Evolutionary conservation across 2,888 invertebrate species (phyloP).

Genomic region (Vesta saturnalis): DNA sequence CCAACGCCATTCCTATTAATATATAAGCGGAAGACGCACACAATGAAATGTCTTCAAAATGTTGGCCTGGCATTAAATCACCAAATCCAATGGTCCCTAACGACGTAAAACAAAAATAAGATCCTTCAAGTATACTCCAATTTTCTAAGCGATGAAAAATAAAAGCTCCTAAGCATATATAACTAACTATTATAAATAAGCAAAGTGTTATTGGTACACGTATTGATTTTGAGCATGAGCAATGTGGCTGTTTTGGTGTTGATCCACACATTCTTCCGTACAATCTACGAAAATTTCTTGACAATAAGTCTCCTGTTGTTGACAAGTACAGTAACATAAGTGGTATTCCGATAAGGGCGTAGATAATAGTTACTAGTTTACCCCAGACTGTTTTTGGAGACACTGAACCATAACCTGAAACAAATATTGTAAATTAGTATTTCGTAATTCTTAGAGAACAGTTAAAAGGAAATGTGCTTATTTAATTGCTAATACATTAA

Average conservation of each 20-base stretch:
- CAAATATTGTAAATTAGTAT: slow-evolving; percentile 34
- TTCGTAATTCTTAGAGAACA: neutral
- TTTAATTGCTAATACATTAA: too few species aligned
- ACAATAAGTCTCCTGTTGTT: slow-evolving; percentile 85
- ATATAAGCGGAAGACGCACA: slow-evolving; percentile 85
- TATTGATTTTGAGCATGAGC: slow-evolving; percentile 67
- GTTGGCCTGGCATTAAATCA: slow-evolving; percentile 76
- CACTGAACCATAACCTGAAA: slow-evolving; percentile 85
- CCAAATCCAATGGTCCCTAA: slow-evolving; percentile 70
- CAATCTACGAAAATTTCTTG: slow-evolving; percentile 78
- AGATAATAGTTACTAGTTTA: slow-evolving; percentile 82
- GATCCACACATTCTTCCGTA: slow-evolving; percentile 69
- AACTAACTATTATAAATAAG: slow-evolving; percentile 83
- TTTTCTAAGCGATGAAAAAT: slow-evolving; percentile 91
- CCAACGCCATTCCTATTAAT: slow-evolving; percentile 83
- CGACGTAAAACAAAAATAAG: slow-evolving; percentile 81
- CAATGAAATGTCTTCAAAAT: slow-evolving; percentile 72
- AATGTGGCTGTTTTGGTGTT: slow-evolving; percentile 52
- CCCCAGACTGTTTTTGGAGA: slow-evolving; percentile 84
- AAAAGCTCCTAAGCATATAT: slow-evolving; percentile 88
- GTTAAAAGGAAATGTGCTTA: too few species aligned
- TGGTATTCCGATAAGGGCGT: slow-evolving; percentile 88
- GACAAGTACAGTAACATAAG: slow-evolving; percentile 88
- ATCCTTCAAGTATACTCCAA: slow-evolving; percentile 91
- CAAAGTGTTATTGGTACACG: slow-evolving; percentile 91